Evolutionary conservation across 2,888 invertebrate species (phyloP).

Genomic region (Acanthosoma haemorrhoidale): DNA sequence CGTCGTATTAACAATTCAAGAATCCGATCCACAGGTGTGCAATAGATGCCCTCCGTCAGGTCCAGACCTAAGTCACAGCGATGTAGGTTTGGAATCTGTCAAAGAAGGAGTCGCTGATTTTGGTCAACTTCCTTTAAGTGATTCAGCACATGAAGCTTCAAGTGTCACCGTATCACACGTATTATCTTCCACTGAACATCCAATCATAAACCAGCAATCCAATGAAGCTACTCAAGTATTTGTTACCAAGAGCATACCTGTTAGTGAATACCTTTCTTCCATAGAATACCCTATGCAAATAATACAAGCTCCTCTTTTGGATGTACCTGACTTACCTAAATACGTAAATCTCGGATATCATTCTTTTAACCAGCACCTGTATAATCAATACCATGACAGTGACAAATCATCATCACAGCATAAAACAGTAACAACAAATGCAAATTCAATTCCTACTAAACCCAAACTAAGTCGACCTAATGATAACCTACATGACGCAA

Average conservation of each 20-base stretch:
- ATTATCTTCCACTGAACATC: slow-evolving; percentile 30
- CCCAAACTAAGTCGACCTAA: background rate
- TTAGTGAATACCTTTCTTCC: slow-evolving; percentile 64
- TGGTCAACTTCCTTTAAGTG: slow-evolving; percentile 36
- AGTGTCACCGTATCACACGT: slow-evolving; percentile 28
- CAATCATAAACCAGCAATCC: background rate
- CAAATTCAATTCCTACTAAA: slow-evolving; percentile 18
- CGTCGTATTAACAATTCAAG: slow-evolving; percentile 23
- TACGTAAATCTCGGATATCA: slow-evolving; percentile 39
- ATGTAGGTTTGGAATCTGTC: slow-evolving; percentile 30
- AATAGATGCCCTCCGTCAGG: slow-evolving; percentile 37
- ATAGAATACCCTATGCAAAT: slow-evolving; percentile 67
- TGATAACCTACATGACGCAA: background rate
- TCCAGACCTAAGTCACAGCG: slow-evolving; percentile 31
- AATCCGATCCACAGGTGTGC: slow-evolving; percentile 24
- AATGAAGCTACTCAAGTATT: slow-evolving; percentile 47
- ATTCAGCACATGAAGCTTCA: slow-evolving; percentile 37
- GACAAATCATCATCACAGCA: slow-evolving; percentile 30
- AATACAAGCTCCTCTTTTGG: slow-evolving; percentile 64
- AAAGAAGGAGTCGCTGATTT: slow-evolving; percentile 36
- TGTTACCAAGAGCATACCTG: slow-evolving; percentile 59
- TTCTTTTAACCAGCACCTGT: slow-evolving; percentile 33
- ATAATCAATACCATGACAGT: slow-evolving; percentile 28
- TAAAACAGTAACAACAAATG: slow-evolving; percentile 7
- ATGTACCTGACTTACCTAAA: slow-evolving; percentile 49